Conservation (phyloP, 2,888 invertebrate species). For the Carpatolechia fugitivella region DNA sequence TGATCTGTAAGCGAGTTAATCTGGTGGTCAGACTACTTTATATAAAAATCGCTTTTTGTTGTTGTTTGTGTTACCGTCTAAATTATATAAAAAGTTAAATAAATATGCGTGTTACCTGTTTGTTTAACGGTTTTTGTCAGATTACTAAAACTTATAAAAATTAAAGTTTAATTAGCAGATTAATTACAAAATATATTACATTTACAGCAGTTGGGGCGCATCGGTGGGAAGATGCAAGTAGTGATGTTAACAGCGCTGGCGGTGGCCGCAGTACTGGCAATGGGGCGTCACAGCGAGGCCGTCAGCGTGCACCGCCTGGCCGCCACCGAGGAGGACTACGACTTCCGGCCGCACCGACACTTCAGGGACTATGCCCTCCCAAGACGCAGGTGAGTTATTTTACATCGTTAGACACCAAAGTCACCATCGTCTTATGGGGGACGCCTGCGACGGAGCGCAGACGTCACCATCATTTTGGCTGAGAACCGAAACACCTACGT, state of each 20-base stretch:
- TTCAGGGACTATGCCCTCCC: constrained; percentile 82
- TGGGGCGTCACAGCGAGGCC: constrained; percentile 49
- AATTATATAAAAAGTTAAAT: too few species aligned
- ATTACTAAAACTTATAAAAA: too few species aligned
- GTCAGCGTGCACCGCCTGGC: constrained; percentile 41
- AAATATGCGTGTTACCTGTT: too few species aligned
- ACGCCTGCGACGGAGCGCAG: constrained; percentile 60
- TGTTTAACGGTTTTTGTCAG: too few species aligned
- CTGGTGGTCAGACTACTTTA: background rate
- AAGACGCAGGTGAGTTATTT: background rate
- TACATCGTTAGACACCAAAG: background rate
- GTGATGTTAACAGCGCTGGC: constrained; percentile 45
- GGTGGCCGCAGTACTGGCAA: constrained; percentile 39
- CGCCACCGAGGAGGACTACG: constrained; percentile 59
- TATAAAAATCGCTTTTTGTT: too few species aligned
- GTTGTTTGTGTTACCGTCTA: too few species aligned
- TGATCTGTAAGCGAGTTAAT: constrained; percentile 28
- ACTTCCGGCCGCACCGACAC: constrained; percentile 42
- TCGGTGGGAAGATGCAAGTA: constrained; percentile 45
- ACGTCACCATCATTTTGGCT: constrained; percentile 43
- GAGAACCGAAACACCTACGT: too few species aligned
- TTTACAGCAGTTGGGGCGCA: background rate
- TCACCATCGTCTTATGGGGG: constrained; percentile 39
- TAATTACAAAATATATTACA: too few species aligned
- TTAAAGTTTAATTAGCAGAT: too few species aligned